Base-by-base conservation (phyloP, 2,888 invertebrate species). In the Papilio demoleus region DNA sequence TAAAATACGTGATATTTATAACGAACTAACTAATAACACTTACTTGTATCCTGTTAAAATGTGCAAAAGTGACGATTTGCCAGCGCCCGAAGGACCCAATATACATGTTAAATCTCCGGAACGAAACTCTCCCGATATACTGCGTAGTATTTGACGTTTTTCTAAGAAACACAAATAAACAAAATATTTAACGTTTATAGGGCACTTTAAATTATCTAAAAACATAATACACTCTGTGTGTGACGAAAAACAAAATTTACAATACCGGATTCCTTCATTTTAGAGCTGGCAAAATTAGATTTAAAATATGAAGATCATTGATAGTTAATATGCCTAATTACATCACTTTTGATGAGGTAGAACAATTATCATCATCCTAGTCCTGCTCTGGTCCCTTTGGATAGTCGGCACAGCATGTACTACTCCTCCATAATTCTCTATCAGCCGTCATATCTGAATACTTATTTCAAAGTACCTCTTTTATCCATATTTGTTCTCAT, bases 41-140 rank as follows among this genome's bases (percentile, higher is more conserved):
- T 86, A 96, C 96, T 93, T 94, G 84, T 95, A 96, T 74, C 96
- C 96, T 38, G 95, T 95, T 5, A 96, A 85, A 70, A 96, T 95
- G 82, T 96, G 96, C 85, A 96, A 94, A 0, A 96, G 88, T 0
- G 96, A 94, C 14, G 95, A 94, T 81, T 96, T 96, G 34, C 96
- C 95, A 9, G 95, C 95, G 4, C 96, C 96, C 2, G 95, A 96
- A 4, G 96, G 96, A 1, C 96, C 96, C 86, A 96, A 94, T 70
- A 96, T 95, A 67, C 96, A 96, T 0, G 94, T 93, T 74, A 95
- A 81, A 76, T 94, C 93, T 2, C 94, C 94, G 0, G 94, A 93
- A 31, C 89, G 86, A 76, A 94, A 94, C 65, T 89, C 90, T 1
- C 94, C 94, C 5, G 93, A 94, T 19, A 94, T 82, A 50, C 86